Base-by-base conservation (phyloP, 2,888 invertebrate genomes). In the Drosophila anomalata region DNA sequence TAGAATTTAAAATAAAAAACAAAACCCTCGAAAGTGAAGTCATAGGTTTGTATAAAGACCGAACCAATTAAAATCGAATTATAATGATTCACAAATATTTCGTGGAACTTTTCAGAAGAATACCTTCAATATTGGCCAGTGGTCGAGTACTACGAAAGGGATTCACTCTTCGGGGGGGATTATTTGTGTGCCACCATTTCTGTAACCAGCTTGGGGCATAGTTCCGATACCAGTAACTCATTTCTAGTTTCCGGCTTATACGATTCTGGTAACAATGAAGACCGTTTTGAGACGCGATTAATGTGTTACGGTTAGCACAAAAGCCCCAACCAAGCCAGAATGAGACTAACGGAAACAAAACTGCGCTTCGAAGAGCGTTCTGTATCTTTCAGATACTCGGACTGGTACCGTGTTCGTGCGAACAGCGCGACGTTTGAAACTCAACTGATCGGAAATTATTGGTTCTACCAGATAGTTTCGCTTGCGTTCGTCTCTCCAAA, bases 121-220 rank as follows among this genome's bases (percentile, higher is more conserved):
- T 87, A 90, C 90, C 79, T 84, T 78, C 83, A 63, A 88, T 44
- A 58, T 88, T 84, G 3, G 77, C 71, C 24, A 73, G 75, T 22
- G 90, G 90, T n/a, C 90, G 85, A 26, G 77, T 84, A 46, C 70
- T 86, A 29, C 88, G 88, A 67, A 81, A 90, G 39, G 91, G 90
- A 87, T 82, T 90, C 26, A 90, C 55, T 8, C 77, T 83, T 14
- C 76, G 79, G 2, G 79, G 80, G 11, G 54, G 60, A 3, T 57
- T 57, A 12, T 88, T 88, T 3, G 78, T 22, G 20, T 20, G 82
- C 87, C 85, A 89, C 88, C 87, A 91, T 52, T 91, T 87, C 60
- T 91, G 88, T 8, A 89, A 61, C 91, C 91, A 91, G 58, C 60
- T 63, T 24, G 90, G 90, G 12, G 91, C 71, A 67, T 90, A 90